Evolutionary conservation across 2,888 invertebrate genomes (phyloP).

Genomic region (Ennomos quercinarius): DNA sequence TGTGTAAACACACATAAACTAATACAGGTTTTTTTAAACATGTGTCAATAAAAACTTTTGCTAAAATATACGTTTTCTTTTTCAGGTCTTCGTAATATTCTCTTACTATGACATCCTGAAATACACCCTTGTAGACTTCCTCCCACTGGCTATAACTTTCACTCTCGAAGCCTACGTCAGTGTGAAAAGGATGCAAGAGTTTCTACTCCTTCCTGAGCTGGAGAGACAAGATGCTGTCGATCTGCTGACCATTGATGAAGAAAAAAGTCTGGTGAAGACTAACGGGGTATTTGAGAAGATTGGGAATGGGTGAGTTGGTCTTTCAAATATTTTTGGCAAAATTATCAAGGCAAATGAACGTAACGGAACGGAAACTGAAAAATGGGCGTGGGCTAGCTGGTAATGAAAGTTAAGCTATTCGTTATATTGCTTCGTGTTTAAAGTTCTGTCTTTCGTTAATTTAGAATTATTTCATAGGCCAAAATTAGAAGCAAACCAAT

Average conservation of each 20-base stretch:
- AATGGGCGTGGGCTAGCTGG: no score
- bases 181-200: slow-evolving; percentile 89
- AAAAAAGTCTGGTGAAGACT: slow-evolving; percentile 43
- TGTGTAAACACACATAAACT: no score
- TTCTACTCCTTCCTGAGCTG: slow-evolving; percentile 79
- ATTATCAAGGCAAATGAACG: no score
- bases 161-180: slow-evolving; percentile 92
- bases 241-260: slow-evolving; percentile 65
- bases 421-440: no score
- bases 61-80: background rate
- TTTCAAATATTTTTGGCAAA: no score
- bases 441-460: no score
- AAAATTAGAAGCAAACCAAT: no score
- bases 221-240: slow-evolving; percentile 65
- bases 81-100: slow-evolving; percentile 89
- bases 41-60: background rate
- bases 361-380: no score
- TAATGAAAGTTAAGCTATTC: no score
- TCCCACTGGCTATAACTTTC: slow-evolving; percentile 91
- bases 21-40: no score
- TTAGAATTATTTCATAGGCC: no score
- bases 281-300: slow-evolving; percentile 77
- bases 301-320: slow-evolving; percentile 70
- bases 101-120: slow-evolving; percentile 93
- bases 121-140: slow-evolving; percentile 91